Conservation (phyloP, 53 echinoderm and acorn worm species). For the Actinopyga echinites region DNA sequence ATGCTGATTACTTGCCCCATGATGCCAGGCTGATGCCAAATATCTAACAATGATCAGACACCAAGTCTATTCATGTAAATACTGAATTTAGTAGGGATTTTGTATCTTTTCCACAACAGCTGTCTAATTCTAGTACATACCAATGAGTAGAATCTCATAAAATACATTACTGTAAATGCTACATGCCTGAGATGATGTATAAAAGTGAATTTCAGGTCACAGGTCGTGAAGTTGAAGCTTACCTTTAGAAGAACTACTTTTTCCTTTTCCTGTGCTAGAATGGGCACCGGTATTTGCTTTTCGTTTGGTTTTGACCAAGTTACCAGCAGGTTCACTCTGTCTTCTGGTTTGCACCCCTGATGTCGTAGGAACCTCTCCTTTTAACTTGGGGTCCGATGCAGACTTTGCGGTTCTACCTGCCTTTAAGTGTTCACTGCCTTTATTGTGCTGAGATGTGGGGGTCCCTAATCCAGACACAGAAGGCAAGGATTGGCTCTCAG, state of each 20-base stretch:
- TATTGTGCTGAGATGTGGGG: not conserved
- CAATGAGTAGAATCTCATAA: no score
- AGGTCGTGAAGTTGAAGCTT: no score
- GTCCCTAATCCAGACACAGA: constrained; percentile 8
- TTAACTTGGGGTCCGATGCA: not conserved
- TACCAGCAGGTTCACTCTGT: constrained; percentile 2
- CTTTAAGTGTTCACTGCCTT: not conserved
- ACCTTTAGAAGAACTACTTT: constrained; percentile 43
- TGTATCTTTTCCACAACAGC: no score
- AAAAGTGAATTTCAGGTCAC: no score
- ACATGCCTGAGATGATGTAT: no score
- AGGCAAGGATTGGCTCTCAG: constrained; percentile 37
- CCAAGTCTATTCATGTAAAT: no score
- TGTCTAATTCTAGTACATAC: no score
- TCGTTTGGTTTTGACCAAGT: not conserved
- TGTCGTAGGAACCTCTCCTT: constrained; percentile 18
- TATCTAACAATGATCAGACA: no score
- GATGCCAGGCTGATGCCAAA: no score
- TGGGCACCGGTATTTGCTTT: not conserved
- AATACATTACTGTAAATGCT: no score
- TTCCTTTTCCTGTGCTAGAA: not conserved
- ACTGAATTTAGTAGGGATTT: no score
- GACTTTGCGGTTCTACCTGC: not conserved
- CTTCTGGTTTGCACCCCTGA: constrained; percentile 18
- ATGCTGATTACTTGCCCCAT: no score